These are phyloP conservation scores for Gastracanthus pulcherrimus DNA, from an alignment of 2,888 invertebrate species.

Conservation along the genomic window DNA sequence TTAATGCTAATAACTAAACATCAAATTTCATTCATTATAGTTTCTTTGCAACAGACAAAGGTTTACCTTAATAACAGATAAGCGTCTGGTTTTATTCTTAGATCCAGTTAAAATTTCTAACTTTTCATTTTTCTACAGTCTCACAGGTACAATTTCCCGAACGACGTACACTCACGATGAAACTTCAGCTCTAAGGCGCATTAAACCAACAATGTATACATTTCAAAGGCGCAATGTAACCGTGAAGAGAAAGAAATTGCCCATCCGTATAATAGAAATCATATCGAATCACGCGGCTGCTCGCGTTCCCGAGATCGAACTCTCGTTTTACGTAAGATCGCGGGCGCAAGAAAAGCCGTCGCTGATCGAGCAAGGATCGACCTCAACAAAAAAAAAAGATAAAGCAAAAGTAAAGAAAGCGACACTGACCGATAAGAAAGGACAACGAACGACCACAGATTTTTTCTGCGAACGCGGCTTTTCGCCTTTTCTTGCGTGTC, in stretches of 20 bases:
- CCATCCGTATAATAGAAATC: slow-evolving; percentile 66
- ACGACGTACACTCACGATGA: neutral
- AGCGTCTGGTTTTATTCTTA: too few species aligned
- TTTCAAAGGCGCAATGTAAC: too few species aligned
- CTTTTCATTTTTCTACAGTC: neutral
- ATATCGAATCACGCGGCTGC: slow-evolving; percentile 59
- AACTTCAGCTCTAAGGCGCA: neutral
- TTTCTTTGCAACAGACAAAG: too few species aligned
- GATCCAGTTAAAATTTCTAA: neutral
- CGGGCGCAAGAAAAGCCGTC: neutral
- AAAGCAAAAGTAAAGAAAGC: too few species aligned
- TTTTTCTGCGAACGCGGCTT: neutral
- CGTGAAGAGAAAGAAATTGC: slow-evolving; percentile 15
- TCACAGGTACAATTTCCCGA: neutral
- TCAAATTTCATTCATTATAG: too few species aligned
- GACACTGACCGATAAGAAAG: too few species aligned
- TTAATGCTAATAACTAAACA: too few species aligned
- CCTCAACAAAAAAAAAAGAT: too few species aligned
- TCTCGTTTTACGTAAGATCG: slow-evolving; percentile 23
- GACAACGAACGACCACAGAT: neutral
- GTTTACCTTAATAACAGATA: too few species aligned
- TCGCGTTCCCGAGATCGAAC: slow-evolving; percentile 11
- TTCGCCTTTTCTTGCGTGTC: too few species aligned
- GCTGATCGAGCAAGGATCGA: too few species aligned
- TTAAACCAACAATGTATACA: neutral